A percentile compares a stretch with the other conserved stretches of the same genome.
Conservation (phyloP, 2,113 vertebrate genomes). For the Vulpes lagopus region DNA sequence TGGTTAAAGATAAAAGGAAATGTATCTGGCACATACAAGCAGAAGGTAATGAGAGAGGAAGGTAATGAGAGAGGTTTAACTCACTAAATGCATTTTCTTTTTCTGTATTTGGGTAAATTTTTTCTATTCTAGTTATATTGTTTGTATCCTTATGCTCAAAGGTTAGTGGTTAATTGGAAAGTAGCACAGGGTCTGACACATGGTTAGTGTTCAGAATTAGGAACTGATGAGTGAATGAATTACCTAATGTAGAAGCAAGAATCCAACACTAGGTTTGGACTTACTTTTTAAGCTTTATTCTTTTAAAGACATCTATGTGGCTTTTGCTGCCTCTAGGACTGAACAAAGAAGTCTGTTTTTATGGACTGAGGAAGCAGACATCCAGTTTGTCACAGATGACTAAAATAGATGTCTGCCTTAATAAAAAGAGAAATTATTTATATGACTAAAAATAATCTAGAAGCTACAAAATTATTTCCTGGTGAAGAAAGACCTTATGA, state of each 20-base stretch:
- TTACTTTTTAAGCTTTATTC: background rate
- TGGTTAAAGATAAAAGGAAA: background rate
- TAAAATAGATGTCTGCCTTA: slow-evolving; percentile 77
- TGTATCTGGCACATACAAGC: background rate
- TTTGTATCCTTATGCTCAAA: background rate
- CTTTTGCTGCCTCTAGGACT: background rate
- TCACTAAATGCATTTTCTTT: background rate
- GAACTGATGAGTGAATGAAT: background rate
- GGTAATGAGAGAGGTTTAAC: background rate
- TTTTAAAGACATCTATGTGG: background rate
- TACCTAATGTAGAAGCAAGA: background rate
- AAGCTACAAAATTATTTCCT: slow-evolving; percentile 72
- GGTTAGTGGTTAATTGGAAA: background rate
- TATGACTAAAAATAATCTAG: slow-evolving; percentile 78
- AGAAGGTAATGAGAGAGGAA: background rate
- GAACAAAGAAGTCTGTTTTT: slow-evolving; percentile 29
- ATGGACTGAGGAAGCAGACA: background rate
- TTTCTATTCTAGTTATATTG: background rate
- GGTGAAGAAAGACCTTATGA: slow-evolving; percentile 70
- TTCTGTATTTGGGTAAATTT: background rate
- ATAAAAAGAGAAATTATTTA: slow-evolving; percentile 81
- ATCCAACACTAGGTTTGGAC: background rate
- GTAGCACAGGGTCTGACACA: background rate
- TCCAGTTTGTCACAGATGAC: slow-evolving; percentile 67
- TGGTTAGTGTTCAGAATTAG: background rate